Evolutionary conservation across 2,888 invertebrate species (phyloP).

Genomic region (Lochmaea capreae): DNA sequence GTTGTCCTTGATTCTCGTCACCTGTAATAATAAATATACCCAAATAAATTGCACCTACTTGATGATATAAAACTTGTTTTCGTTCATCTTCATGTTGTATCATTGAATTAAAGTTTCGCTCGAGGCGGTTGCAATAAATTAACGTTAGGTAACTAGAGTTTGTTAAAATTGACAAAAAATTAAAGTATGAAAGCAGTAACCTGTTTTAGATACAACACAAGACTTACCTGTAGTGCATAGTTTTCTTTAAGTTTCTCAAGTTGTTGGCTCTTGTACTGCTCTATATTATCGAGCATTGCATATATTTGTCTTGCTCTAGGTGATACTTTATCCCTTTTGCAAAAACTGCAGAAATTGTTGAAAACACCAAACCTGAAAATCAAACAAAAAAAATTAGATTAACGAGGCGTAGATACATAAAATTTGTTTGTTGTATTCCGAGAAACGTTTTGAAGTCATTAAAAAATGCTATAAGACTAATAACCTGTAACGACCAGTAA

Average conservation of each 20-base stretch:
- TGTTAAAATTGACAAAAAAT: too few species aligned
- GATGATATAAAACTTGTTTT: too few species aligned
- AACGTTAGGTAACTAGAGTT: too few species aligned
- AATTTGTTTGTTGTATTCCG: neutral
- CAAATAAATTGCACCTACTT: constrained; percentile 1
- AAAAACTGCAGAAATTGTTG: constrained; percentile 80
- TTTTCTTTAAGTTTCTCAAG: constrained; percentile 90
- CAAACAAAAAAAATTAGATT: neutral
- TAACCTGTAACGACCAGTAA: neutral
- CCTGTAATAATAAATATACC: constrained; percentile 62
- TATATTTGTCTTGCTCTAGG: constrained; percentile 87
- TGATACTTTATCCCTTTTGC: constrained; percentile 75
- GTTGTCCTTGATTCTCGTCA: constrained; percentile 91
- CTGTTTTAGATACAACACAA: too few species aligned
- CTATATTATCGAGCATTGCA: constrained; percentile 90
- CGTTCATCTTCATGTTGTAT: too few species aligned
- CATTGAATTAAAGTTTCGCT: too few species aligned
- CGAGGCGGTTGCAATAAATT: too few species aligned
- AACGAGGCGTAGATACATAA: neutral
- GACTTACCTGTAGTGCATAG: constrained; percentile 85
- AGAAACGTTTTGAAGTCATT: neutral
- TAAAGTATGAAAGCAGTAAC: too few species aligned
- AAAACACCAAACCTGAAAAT: constrained; percentile 77
- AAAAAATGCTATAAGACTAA: neutral
- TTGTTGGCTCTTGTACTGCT: constrained; percentile 89